These are phyloP conservation scores for Ctenopoma kingsleyae DNA, from an alignment of 2,797 vertebrate genomes.

Conservation along the genomic window DNA sequence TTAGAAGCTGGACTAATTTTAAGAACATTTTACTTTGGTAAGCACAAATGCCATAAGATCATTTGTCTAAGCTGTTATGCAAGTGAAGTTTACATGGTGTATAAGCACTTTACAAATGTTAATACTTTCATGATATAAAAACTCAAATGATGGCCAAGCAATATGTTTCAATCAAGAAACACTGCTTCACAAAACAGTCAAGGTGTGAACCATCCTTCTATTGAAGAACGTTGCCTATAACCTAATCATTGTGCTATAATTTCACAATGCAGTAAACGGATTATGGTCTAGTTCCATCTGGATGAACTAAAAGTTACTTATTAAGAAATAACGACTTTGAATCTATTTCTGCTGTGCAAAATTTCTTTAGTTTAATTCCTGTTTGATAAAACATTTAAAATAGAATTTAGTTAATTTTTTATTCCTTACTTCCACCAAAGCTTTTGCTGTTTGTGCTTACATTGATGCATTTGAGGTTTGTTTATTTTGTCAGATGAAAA, in stretches of 20 bases:
- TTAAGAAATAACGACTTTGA: no score
- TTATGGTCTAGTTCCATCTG: neutral
- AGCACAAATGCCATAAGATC: no score
- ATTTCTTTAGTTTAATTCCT: neutral
- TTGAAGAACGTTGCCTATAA: neutral
- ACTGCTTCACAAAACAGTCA: neutral
- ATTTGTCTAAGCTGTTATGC: no score
- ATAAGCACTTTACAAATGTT: no score
- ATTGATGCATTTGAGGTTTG: neutral
- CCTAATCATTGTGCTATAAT: neutral
- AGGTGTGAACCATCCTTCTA: neutral
- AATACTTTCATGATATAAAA: no score
- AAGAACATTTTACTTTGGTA: no score
- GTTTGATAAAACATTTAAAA: neutral
- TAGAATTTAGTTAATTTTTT: neutral
- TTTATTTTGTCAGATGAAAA: neutral
- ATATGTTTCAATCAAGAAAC: no score
- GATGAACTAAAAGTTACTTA: neutral
- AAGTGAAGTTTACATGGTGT: no score
- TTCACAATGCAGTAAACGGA: neutral
- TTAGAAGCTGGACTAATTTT: neutral
- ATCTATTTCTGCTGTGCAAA: neutral
- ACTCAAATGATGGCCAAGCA: no score
- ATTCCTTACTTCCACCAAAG: neutral
- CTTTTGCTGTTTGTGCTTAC: neutral